These are phyloP conservation scores for Scomber scombrus DNA, from an alignment of 2,113 vertebrate genomes.

Conservation along the genomic window DNA sequence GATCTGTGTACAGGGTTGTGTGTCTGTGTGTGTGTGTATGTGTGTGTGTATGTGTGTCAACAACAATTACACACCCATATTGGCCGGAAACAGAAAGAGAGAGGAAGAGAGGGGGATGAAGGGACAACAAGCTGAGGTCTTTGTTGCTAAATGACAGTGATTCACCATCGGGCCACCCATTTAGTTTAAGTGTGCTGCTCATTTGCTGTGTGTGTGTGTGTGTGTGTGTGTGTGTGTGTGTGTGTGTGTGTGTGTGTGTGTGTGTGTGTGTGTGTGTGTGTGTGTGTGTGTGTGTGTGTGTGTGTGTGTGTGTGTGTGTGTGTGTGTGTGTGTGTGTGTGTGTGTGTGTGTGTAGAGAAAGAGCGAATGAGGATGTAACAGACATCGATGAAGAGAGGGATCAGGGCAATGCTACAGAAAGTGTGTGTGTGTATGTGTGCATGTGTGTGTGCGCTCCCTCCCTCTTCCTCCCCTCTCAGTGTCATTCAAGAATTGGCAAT, in stretches of 20 bases:
- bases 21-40: constrained; percentile 39
- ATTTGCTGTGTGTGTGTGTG: constrained; percentile 42
- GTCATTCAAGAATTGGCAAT: constrained; percentile 56
- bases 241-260: constrained; percentile 34
- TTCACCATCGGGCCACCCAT: constrained; percentile 74
- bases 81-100: constrained; percentile 42
- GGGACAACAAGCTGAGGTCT: constrained; percentile 77
- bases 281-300: too few relatives aligned
- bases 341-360: constrained; percentile 31
- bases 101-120: constrained; percentile 47
- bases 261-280: constrained; percentile 23
- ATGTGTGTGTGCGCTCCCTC: background rate
- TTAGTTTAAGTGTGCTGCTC: constrained; percentile 72
- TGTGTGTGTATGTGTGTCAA: constrained; percentile 19
- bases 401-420: constrained; percentile 11
- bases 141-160: constrained; percentile 81
- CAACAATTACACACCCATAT: constrained; percentile 52
- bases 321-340: constrained; percentile 20
- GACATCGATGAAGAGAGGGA: too few relatives aligned
- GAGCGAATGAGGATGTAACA: constrained; percentile 11
- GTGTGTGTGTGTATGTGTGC: constrained; percentile 29
- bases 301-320: constrained; percentile 16
- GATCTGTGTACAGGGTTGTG: constrained; percentile 8
- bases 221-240: too few relatives aligned
- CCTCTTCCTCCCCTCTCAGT: constrained; percentile 10